phyloP scores from a whole-genome alignment of 2,113 vertebrate genomes.

The Oenanthe melanoleuca region DNA sequence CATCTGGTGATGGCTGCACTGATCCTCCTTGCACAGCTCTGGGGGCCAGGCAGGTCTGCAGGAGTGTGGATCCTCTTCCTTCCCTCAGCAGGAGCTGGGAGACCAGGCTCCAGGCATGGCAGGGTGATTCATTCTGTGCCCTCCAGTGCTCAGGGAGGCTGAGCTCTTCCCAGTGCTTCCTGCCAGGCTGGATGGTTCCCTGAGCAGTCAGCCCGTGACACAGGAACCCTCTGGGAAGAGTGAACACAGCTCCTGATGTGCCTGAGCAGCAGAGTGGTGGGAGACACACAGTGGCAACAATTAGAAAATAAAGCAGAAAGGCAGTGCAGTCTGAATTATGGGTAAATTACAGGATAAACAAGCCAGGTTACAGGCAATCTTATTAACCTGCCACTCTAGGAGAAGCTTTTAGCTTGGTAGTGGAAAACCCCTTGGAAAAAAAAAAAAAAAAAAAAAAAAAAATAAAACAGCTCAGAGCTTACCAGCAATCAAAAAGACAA shows the following conservation, averaged over 20 bases:
- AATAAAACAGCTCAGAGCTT: not conserved
- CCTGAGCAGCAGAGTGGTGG: not conserved
- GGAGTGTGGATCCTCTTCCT: not conserved
- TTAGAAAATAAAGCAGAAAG: not conserved
- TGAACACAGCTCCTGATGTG: not conserved
- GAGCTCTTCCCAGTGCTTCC: not conserved
- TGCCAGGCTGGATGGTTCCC: not conserved
- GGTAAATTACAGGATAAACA: not conserved
- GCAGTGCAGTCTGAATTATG: not conserved
- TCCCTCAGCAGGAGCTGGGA: not conserved
- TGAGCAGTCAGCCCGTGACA: rapidly evolving
- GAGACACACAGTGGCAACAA: not conserved
- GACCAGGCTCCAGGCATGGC: not conserved
- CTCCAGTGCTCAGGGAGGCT: not conserved
- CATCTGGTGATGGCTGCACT: conserved; percentile 29
- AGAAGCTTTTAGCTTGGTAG: not conserved
- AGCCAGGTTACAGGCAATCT: not conserved
- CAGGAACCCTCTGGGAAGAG: not conserved
- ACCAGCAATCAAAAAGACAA: not conserved
- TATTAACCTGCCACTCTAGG: not conserved
- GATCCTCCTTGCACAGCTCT: not conserved
- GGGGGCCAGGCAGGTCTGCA: not conserved
- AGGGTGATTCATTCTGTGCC: not conserved
- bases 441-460: not conserved
- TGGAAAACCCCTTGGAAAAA: not conserved